A percentile compares a stretch with the other conserved stretches of the same genome.
Conservation (phyloP, 2,113 vertebrate genomes). For the Marmota flaviventris region DNA sequence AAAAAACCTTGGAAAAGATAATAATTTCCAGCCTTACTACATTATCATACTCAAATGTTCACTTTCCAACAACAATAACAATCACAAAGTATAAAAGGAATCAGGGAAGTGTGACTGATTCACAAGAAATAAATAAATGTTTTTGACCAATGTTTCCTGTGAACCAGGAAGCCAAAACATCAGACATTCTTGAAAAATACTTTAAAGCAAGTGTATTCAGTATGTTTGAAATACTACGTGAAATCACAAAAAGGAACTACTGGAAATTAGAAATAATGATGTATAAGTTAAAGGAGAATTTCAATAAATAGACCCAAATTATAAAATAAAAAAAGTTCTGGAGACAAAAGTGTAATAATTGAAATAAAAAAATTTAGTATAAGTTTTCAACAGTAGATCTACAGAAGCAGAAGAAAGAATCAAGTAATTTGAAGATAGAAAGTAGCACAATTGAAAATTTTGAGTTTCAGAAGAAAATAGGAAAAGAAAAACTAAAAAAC, state of each 20-base stretch:
- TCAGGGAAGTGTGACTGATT: background rate
- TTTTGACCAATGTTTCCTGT: background rate
- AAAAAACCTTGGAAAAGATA: background rate
- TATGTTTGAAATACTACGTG: background rate
- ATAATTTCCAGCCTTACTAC: background rate
- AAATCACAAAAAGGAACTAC: background rate
- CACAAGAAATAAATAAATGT: background rate
- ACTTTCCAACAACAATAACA: background rate
- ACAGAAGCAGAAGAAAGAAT: background rate
- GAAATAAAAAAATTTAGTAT: background rate
- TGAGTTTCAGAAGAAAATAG: background rate
- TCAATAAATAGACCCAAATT: background rate
- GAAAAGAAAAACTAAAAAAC: background rate
- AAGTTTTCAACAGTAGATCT: background rate
- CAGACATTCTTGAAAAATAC: background rate
- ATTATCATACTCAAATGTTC: background rate
- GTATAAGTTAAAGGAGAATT: background rate
- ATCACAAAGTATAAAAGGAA: background rate
- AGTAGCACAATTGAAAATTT: background rate
- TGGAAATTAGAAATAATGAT: background rate
- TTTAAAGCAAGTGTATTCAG: background rate
- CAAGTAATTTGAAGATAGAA: background rate
- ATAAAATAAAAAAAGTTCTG: background rate
- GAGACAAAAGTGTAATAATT: background rate
- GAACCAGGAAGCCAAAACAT: background rate